A percentile compares a stretch with the other conserved stretches of the same genome.
phyloP scores from a whole-genome alignment of 2,888 invertebrate species.

The Trissoscelio sp. region DNA sequence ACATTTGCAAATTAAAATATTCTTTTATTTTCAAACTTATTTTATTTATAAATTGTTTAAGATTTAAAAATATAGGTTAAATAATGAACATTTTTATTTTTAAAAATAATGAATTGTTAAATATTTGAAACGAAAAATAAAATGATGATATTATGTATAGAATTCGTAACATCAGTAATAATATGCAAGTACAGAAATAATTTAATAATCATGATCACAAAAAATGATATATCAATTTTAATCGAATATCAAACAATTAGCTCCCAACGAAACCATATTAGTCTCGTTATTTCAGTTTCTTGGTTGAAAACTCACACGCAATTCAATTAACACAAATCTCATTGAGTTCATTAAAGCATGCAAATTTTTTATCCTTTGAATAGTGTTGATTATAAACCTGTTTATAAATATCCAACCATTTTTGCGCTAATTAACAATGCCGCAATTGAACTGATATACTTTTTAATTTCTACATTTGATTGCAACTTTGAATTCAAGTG shows the following conservation, averaged over 20 bases:
- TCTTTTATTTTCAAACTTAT: too few species aligned
- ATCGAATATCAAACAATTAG: constrained; percentile 31
- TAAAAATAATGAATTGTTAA: too few species aligned
- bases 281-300: constrained; percentile 36
- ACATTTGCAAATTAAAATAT: too few species aligned
- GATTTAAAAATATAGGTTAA: too few species aligned
- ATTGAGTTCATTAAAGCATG: constrained; percentile 19
- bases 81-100: too few species aligned
- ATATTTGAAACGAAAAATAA: too few species aligned
- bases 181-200: background rate
- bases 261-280: background rate
- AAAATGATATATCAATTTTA: constrained; percentile 1
- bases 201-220: background rate
- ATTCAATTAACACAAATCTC: constrained; percentile 36
- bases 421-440: background rate
- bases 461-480: too few species aligned
- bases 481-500: background rate
- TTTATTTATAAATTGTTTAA: too few species aligned
- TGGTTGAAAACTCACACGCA: constrained; percentile 43
- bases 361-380: constrained; percentile 14
- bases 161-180: background rate
- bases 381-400: constrained; percentile 9
- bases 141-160: too few species aligned
- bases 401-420: background rate
- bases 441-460: background rate